These are phyloP conservation scores for Aegotheles bennettii DNA, from an alignment of 2,113 vertebrate genomes.

Conservation along the genomic window DNA sequence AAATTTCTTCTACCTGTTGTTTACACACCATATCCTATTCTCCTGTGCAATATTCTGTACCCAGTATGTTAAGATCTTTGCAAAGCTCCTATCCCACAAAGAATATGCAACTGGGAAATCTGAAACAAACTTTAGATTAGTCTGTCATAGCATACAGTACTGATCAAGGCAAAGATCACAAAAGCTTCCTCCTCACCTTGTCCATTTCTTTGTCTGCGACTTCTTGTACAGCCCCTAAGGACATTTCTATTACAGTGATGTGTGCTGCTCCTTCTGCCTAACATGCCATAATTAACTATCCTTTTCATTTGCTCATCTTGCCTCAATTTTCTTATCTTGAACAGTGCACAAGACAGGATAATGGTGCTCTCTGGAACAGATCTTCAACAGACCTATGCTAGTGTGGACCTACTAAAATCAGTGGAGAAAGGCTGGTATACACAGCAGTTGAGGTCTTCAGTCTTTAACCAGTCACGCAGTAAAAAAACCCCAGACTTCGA, in stretches of 20 bases:
- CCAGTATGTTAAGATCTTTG: background rate
- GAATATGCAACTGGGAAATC: background rate
- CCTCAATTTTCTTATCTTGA: background rate
- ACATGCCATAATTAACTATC: background rate
- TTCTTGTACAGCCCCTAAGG: background rate
- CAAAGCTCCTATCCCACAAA: background rate
- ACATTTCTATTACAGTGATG: background rate
- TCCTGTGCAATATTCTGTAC: background rate
- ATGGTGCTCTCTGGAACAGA: background rate
- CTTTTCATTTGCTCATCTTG: background rate
- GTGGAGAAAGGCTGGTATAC: background rate
- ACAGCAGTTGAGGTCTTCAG: background rate
- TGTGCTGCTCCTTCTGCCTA: background rate
- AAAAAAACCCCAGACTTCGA: background rate
- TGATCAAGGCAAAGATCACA: background rate
- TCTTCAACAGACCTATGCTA: background rate
- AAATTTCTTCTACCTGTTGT: background rate
- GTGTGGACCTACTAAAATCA: background rate
- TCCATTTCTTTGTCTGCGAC: background rate
- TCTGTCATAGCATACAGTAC: background rate
- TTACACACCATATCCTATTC: background rate
- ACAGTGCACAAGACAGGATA: background rate
- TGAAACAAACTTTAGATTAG: background rate
- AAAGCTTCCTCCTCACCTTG: background rate
- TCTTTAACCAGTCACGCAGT: background rate